Evolutionary conservation across 2,113 vertebrate genomes (phyloP), one percentile per base, ranked within the genome.

Genomic region (Numida meleagris): DNA sequence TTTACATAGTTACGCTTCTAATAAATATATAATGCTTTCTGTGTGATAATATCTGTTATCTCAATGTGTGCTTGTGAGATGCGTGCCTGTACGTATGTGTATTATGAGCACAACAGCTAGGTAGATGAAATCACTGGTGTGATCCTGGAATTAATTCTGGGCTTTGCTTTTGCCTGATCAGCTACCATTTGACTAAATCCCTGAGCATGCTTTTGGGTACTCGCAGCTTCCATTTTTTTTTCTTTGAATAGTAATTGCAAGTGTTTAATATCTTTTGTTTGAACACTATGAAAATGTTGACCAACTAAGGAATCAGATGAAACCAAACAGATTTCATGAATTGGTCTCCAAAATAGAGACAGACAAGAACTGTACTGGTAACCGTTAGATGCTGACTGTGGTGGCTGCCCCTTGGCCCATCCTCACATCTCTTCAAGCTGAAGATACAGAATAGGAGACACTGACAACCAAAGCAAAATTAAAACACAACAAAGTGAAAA

Each of bases 401-500:
- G 51, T 43, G 65, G 19, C 45, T 89, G 50, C 59, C 46, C 74
- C 18, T 91, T 91, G 42, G 24, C 36, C 13, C 59, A 68, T 86
- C 65, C 57, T 70, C 80, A 34, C 6, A 31, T 65, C 58, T 73
- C 36, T 51, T 91, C 38, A 86, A 61, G 40, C 31, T 78, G 63
- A 57, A 87, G 45, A 53, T 45, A 85, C 33, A 72, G 51, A 74
- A 76, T 34, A 88, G 65, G 57, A 38, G n/a, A 58, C 34, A n/a
- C 1, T 36, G 84, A 58, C 51, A 89, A 70, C 33, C 33, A 63
- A 79, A 86, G 62, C 43, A 88, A 88, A 91, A 96, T 70, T 74
- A 92, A 92, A 78, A 36, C 53, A 65, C 1, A 6, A 55, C 17
- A 65, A 89, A 89, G 77, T 88, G 65, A 88, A 94, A 93, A 90